A percentile compares a stretch with the other conserved stretches of the same genome.
These are phyloP conservation scores for Drosophila lini DNA, from an alignment of 1,140 invertebrate genomes.

Conservation along the genomic window DNA sequence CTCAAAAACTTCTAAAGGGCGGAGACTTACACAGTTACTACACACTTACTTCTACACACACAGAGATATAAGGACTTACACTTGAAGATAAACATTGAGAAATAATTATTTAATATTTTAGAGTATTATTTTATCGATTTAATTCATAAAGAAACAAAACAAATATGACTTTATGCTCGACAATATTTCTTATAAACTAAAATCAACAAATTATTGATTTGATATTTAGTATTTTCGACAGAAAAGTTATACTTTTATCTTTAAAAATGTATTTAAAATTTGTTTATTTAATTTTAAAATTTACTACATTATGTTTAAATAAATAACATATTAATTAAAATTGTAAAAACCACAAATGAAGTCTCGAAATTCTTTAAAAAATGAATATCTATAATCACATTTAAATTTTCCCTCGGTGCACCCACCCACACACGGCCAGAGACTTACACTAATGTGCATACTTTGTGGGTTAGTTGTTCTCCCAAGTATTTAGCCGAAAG, in stretches of 20 bases:
- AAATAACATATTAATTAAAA: no score
- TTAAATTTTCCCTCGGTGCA: not conserved
- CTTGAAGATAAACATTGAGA: not conserved
- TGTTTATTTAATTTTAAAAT: not conserved
- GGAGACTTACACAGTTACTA: constrained; percentile 19
- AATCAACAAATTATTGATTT: not conserved
- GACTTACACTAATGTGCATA: constrained; percentile 63
- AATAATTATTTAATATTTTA: not conserved
- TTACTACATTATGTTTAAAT: fast-evolving
- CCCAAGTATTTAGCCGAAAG: constrained; percentile 60
- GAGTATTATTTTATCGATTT: not conserved
- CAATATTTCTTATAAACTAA: not conserved
- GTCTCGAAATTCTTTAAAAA: not conserved
- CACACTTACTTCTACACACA: constrained; percentile 2
- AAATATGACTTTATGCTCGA: not conserved
- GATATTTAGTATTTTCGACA: no score
- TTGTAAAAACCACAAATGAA: not conserved
- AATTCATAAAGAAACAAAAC: fast-evolving
- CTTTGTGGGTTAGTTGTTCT: constrained; percentile 65
- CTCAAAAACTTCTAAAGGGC: constrained; percentile 63
- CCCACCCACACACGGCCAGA: constrained; percentile 3
- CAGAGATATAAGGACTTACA: constrained; percentile 3
- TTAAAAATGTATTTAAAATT: not conserved
- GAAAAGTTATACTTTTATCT: no score
- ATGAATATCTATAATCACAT: not conserved